Conservation (phyloP, 1,140 invertebrate species). For the Meloidogyne chitwoodi region DNA sequence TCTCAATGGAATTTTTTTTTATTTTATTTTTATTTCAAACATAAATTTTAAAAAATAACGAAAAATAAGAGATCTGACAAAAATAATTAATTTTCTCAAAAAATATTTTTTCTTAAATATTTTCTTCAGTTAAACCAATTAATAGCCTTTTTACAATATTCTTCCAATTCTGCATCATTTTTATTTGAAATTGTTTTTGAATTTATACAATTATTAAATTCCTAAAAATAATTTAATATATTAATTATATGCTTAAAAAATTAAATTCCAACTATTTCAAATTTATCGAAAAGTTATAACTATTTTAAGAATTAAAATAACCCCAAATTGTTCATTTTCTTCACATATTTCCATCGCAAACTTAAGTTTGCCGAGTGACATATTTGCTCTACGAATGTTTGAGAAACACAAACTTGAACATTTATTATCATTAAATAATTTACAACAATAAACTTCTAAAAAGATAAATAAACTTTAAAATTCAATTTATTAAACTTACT, state of each 20-base stretch:
- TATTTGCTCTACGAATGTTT: background rate
- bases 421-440: background rate
- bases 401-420: background rate
- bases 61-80: no score
- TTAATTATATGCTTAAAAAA: no score
- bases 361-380: background rate
- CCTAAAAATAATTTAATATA: background rate
- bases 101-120: no score
- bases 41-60: no score
- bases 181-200: background rate
- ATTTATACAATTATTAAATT: background rate
- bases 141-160: background rate
- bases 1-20: no score
- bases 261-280: no score
- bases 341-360: background rate
- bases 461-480: background rate
- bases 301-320: background rate
- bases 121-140: background rate
- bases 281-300: no score
- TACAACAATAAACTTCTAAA: background rate
- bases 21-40: no score
- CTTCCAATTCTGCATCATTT: background rate
- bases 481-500: background rate
- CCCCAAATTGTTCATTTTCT: background rate
- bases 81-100: no score